These are phyloP conservation scores for Polypedilum vanderplanki DNA, from an alignment of 1,140 invertebrate genomes.

Conservation along the genomic window DNA sequence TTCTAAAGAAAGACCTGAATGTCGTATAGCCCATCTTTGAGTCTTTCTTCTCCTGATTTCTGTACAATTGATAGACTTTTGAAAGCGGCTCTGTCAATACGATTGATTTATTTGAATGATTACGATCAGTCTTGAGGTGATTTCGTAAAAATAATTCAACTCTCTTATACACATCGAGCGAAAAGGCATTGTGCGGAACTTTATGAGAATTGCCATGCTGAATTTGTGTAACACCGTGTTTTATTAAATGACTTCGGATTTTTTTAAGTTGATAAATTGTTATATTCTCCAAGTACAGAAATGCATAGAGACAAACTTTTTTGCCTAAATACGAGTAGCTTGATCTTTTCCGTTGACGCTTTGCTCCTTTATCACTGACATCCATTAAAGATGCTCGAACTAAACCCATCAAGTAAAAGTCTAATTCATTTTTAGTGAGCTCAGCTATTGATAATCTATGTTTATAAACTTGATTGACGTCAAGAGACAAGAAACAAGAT, in stretches of 20 bases:
- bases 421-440: conserved; percentile 64
- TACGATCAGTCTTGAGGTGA: conserved; percentile 57
- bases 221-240: conserved; percentile 65
- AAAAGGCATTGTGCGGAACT: conserved; percentile 74
- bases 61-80: conserved; percentile 64
- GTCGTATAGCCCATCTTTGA: conserved; percentile 73
- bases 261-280: conserved; percentile 72
- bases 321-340: conserved; percentile 69
- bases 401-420: conserved; percentile 72
- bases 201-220: conserved; percentile 73
- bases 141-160: conserved; percentile 67
- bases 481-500: conserved; percentile 63
- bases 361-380: conserved; percentile 63
- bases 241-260: conserved; percentile 69
- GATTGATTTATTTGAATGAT: conserved; percentile 39
- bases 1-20: conserved; percentile 71
- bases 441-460: conserved; percentile 71
- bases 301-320: conserved; percentile 68
- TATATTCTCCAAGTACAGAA: conserved; percentile 71
- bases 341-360: conserved; percentile 57
- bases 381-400: conserved; percentile 68
- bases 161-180: conserved; percentile 67
- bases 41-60: conserved; percentile 52
- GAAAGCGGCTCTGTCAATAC: conserved; percentile 60
- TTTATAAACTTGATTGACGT: conserved; percentile 64